A percentile compares a stretch with the other conserved stretches of the same genome.
Evolutionary conservation across 2,113 vertebrate genomes (phyloP).

Genomic region (Tragelaphus scriptus): DNA sequence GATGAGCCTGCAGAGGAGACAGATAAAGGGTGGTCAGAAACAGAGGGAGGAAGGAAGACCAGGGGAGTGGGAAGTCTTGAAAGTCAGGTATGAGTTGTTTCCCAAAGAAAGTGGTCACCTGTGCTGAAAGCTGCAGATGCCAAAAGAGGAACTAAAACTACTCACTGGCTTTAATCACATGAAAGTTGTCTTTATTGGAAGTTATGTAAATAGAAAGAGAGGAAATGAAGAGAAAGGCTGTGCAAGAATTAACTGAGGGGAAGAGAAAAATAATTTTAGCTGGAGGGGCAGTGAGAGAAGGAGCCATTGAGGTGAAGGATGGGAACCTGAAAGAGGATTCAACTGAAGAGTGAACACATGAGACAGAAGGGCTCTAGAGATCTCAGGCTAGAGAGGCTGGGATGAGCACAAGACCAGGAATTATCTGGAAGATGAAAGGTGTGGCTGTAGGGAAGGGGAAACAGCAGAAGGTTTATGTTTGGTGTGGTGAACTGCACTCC

Average conservation of each 20-base stretch:
- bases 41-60: neutral
- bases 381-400: neutral
- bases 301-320: neutral
- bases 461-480: neutral
- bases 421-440: neutral
- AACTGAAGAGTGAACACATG: neutral
- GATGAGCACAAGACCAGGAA: neutral
- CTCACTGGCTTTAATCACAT: neutral
- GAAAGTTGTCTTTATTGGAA: neutral
- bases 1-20: neutral
- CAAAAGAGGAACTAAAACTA: neutral
- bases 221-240: neutral
- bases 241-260: neutral
- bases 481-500: neutral
- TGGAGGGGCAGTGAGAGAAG: neutral
- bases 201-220: neutral
- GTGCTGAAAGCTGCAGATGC: neutral
- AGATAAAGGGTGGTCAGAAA: neutral
- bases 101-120: neutral
- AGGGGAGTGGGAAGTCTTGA: neutral
- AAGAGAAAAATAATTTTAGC: neutral
- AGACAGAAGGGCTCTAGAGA: neutral
- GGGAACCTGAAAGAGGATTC: neutral
- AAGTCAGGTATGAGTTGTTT: neutral
- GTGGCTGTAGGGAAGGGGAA: neutral